Base-by-base conservation (phyloP, 2,888 invertebrate species). In the Colostygia pectinataria region DNA sequence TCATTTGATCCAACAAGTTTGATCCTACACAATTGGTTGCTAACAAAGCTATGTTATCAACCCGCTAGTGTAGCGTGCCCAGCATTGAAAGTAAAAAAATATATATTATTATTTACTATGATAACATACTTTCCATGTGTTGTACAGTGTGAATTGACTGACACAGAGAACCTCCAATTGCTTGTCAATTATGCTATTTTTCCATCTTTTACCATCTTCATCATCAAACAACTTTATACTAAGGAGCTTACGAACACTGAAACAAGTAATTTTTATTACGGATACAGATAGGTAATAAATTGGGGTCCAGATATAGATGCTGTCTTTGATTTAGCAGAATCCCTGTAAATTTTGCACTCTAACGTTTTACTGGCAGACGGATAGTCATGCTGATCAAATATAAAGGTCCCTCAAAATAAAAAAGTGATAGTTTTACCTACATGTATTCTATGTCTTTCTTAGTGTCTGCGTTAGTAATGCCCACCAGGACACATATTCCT, bases 401-500 rank as follows among this genome's bases (percentile, higher is more conserved):
- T n/a, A n/a, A n/a, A 29, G 12, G 4, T 20, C 9, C 13, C 3
- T 13, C 2, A 5, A 13, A 13, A 10, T 20, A 1, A 18, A 20
- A 1, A 2, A 20, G 20, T 6, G 2, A 4, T 6, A 6, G 1
- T 28, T 29, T 38, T 6, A 90, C 93, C 91, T 92, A 97, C 97
- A 97, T 93, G 71, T 94, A 97, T 71, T 98, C 96, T 57, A 95
- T 93, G 81, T 98, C 97, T 58, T 93, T 93, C 41, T 86, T 82
- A 0, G 94, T 95, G 68, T 98, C 98, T 67, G 92, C 92, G 60
- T 91, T 91, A 41, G 93, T 93, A 55, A 98, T 95, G 7, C 98
- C 98, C 57, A 98, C 91, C 36, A 98, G 91, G n/a, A 98, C 93
- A 78, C 97, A 97, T 2, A 98, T 75, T 0, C 98, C 98, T 78